Evolutionary conservation across 2,888 invertebrate genomes (phyloP), one percentile per base, ranked within the genome.

Genomic region (Cryptophagus acutangulus): DNA sequence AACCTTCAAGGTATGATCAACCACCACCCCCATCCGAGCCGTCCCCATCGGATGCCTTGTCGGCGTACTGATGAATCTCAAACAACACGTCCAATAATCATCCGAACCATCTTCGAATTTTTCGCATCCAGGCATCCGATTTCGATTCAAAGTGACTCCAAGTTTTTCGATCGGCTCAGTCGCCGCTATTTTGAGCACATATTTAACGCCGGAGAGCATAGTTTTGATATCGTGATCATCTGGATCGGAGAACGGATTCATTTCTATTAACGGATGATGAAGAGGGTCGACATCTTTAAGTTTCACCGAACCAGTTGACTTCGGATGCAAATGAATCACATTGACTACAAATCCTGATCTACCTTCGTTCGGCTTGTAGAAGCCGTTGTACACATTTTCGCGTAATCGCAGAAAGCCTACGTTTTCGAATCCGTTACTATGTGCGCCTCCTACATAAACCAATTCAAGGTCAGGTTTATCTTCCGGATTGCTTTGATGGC

Each of bases 231-330:
- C 88, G 13, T 53, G 37, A 10, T 62, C 60, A 26, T 63, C 67
- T n/a, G 73, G 71, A 58, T 86, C 76, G 0, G 76, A 74, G 43
- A 90, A 75, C 62, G 91, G 92, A 56, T 91, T 87, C 0, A 88
- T 83, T 53, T 86, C 79, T 52, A 93, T 78, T 9, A 78, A 68
- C 0, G 92, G 90, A 52, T 81, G 78, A 20, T 82, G 79, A 30
- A 80, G 75, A 0, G 90, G 87, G 69, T 91, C 79, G 15, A 71
- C 79, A 26, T 82, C 79, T 54, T 76, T 78, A 9, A 94, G 71
- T 61, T 74, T 77, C 0, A 89, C 54, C 3, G 76, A 72, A 0
- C 89, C 89, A 13, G 74, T 71, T 9, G 88, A 88, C 60, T 81
- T 77, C 0, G 89, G 89, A 59, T 84, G 78, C 35, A 87, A 74